Conservation (phyloP, 2,797 vertebrate species). For the Pipistrellus kuhlii region DNA sequence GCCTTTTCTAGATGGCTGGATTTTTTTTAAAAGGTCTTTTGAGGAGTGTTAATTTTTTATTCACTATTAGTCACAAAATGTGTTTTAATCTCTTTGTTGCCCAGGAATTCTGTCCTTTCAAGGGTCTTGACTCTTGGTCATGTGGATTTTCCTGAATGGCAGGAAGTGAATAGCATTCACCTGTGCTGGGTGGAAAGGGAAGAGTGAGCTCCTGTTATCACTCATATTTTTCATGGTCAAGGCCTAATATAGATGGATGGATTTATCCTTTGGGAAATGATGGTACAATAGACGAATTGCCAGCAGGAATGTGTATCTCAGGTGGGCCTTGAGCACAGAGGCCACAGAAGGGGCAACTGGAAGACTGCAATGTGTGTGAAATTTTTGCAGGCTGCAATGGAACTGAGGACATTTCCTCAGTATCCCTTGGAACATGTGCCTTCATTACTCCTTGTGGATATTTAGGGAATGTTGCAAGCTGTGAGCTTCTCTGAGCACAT, state of each 20-base stretch:
- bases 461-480: conserved; percentile 62
- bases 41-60: conserved; percentile 15
- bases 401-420: neutral
- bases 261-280: conserved; percentile 43
- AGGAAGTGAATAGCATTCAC: neutral
- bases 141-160: conserved; percentile 8
- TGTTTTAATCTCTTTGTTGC: neutral
- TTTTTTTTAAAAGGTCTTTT: conserved; percentile 8
- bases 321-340: conserved; percentile 47
- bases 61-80: neutral
- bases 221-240: neutral
- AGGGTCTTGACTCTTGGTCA: neutral
- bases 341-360: conserved; percentile 14
- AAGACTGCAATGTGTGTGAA: conserved; percentile 26
- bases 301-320: neutral
- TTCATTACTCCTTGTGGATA: conserved; percentile 33
- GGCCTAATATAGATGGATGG: conserved; percentile 44
- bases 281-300: neutral
- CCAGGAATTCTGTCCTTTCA: conserved; percentile 6
- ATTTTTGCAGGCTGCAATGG: conserved; percentile 36
- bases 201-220: neutral
- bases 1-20: neutral
- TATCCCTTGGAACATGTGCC: conserved; percentile 20
- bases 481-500: conserved; percentile 60
- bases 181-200: neutral